A percentile compares a stretch with the other conserved stretches of the same genome.
Conservation (phyloP, 2,797 vertebrate genomes). For the Haliaeetus vocifer region DNA sequence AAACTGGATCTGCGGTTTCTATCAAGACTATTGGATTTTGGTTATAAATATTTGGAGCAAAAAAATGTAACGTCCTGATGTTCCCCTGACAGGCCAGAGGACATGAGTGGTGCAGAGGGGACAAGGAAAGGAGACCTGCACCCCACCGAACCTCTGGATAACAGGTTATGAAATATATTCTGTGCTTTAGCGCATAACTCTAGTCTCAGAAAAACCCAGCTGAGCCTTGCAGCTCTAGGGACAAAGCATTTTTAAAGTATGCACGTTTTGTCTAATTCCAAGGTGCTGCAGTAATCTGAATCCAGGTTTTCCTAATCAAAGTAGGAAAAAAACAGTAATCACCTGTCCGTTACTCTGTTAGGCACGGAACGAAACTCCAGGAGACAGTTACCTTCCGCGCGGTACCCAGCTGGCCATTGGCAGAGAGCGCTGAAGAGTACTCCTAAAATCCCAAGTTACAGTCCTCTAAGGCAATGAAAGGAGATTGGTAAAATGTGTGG, state of each 20-base stretch:
- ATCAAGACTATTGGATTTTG: neutral
- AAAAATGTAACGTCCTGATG: neutral
- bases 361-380: neutral
- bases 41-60: neutral
- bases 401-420: neutral
- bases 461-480: neutral
- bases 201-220: neutral
- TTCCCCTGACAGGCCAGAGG: neutral
- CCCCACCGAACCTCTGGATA: neutral
- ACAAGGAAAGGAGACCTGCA: neutral
- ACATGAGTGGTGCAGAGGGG: neutral
- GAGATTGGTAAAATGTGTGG: neutral
- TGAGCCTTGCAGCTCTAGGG: neutral
- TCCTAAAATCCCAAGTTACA: neutral
- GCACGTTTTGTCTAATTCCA: neutral
- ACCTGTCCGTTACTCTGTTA: neutral
- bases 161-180: neutral
- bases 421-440: accelerated
- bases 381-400: neutral
- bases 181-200: neutral
- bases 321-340: neutral
- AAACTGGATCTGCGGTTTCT: neutral
- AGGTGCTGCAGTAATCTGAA: neutral
- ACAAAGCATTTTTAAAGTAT: neutral
- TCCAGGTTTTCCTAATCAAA: neutral